Evolutionary conservation across 2,797 vertebrate genomes (phyloP).

Genomic region (Enteromius fasciolatus): DNA sequence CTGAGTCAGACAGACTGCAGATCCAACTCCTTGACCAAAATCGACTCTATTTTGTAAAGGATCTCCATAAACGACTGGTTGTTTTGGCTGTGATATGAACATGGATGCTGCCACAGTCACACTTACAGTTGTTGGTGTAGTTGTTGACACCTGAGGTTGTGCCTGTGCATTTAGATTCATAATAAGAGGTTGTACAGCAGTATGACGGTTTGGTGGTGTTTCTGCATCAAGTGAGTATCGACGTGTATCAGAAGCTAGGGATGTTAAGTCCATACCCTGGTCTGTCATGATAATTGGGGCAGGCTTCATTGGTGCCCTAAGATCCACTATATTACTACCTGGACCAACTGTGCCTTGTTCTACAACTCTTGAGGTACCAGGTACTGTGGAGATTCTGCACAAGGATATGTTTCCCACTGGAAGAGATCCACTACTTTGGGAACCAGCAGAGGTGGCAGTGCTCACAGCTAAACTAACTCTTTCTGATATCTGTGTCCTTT

Average conservation of each 20-base stretch:
- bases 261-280: conserved; percentile 98
- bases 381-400: conserved; percentile 89
- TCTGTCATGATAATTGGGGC: conserved; percentile 97
- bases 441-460: conserved; percentile 72
- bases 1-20: conserved; percentile 92
- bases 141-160: conserved; percentile 86
- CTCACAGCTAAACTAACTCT: conserved; percentile 78
- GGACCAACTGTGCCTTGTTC: conserved; percentile 83
- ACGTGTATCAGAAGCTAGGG: conserved; percentile 90
- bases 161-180: conserved; percentile 98
- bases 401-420: conserved; percentile 90
- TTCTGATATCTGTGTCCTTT: conserved; percentile 77
- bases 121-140: conserved; percentile 86
- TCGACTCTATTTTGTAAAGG: conserved; percentile 93
- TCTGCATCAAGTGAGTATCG: conserved; percentile 91
- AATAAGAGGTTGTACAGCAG: conserved; percentile 91
- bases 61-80: conserved; percentile 91
- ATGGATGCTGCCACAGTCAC: conserved; percentile 89
- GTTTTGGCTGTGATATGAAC: conserved; percentile 90
- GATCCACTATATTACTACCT: conserved; percentile 86
- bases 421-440: conserved; percentile 82
- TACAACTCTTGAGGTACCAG: conserved; percentile 82
- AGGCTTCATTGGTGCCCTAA: conserved; percentile 87
- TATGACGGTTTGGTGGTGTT: conserved; percentile 85
- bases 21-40: conserved; percentile 90